Evolutionary conservation across 1,140 invertebrate species (phyloP), one percentile per base, ranked within the genome.

Genomic region (Macrobrachium nipponense): DNA sequence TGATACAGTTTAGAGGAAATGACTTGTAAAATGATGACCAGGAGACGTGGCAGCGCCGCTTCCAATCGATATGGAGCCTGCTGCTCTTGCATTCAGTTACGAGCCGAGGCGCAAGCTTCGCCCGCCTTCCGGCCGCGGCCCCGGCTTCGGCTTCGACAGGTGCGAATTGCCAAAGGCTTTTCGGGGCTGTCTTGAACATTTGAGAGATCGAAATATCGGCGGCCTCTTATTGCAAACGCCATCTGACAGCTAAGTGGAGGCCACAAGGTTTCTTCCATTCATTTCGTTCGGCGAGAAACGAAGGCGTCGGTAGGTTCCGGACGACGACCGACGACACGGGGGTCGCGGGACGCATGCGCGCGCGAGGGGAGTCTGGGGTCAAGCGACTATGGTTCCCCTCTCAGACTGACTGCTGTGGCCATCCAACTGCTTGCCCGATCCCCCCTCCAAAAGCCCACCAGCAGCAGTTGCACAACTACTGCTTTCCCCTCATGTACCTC

Each of bases 381-480:
- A 85, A 85, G 82, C 82, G 82, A 85, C 76, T 79, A 85, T 85
- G 82, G 82, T 85, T 85, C 82, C 76, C 82, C 76, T 84, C 82
- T 85, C 82, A 85, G 82, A 85, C 82, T 72, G 82, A 85, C 82
- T 72, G 82, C 82, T 85, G 43, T 85, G 82, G 82, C 82, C 66
- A 85, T 85, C 82, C 82, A 72, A 85, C 82, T 79, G 82, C 82
- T 72, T 85, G 82, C 75, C 82, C 82, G 79, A 75, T 85, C 82
- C 36, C 82, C 82, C 82, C 82, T 85, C 75, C 23, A 61, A 44
- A 64, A 20, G 20, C 20, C 51, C 72, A 61, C 51, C 72, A 61
- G 58, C 27, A 58, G 23, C 44, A 27, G 60, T 59, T 43, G 36
- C 82, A 77, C 62, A 68, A 43, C 61, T 62, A 43, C 60, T 75